These are phyloP conservation scores for Globia sparganii DNA, from an alignment of 2,888 invertebrate genomes.

Conservation along the genomic window DNA sequence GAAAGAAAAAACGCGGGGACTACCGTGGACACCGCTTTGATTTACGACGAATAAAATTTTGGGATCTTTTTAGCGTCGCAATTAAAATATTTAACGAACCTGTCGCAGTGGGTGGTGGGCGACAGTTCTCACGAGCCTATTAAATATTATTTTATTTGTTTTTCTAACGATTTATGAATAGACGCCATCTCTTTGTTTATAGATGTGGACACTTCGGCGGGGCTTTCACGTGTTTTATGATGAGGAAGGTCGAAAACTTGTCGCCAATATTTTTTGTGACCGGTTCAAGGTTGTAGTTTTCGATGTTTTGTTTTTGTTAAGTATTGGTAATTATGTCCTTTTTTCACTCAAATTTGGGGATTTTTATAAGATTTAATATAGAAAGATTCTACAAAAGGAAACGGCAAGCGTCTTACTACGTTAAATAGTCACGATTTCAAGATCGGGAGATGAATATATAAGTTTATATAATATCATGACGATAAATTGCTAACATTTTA, in stretches of 20 bases:
- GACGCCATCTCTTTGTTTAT: conserved; percentile 75
- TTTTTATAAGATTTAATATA: conserved; percentile 17
- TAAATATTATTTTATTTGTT: conserved; percentile 89
- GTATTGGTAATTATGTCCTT: neutral
- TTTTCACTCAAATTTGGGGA: neutral
- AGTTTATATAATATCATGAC: conserved; percentile 75
- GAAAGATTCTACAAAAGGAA: neutral
- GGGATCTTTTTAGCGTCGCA: conserved; percentile 87
- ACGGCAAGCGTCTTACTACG: neutral
- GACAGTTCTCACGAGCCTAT: conserved; percentile 90
- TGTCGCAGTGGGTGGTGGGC: conserved; percentile 89
- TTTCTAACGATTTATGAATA: conserved; percentile 79
- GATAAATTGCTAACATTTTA: conserved; percentile 82
- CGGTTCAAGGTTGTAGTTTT: conserved; percentile 18
- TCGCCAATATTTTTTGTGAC: conserved; percentile 49
- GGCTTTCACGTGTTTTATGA: conserved; percentile 74
- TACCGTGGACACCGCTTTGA: conserved; percentile 87
- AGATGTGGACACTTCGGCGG: conserved; percentile 73
- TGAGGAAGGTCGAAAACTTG: conserved; percentile 70
- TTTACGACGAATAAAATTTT: conserved; percentile 87
- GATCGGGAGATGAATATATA: conserved; percentile 14
- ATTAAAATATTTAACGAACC: conserved; percentile 89
- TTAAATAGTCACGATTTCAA: conserved; percentile 22
- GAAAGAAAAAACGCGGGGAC: conserved; percentile 69
- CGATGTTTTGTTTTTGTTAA: conserved; percentile 8